Conservation (phyloP, 2,888 invertebrate genomes). For the Protophormia terraenovae region DNA sequence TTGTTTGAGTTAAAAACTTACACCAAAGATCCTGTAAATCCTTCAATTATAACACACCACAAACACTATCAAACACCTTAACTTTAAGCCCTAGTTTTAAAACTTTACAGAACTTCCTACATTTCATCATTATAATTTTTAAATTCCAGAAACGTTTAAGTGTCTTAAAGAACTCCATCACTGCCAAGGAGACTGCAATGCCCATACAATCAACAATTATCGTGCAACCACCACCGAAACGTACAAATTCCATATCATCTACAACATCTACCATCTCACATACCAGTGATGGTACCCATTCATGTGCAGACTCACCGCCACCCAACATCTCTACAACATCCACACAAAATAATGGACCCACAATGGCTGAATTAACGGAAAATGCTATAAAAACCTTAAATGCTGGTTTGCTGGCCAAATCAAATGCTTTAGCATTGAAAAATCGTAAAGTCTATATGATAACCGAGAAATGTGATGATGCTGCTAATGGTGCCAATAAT, state of each 20-base stretch:
- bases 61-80: neutral
- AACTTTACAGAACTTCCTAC: neutral
- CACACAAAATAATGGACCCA: conserved; percentile 45
- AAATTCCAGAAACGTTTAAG: conserved; percentile 67
- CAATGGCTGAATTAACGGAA: conserved; percentile 58
- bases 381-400: conserved; percentile 63
- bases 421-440: conserved; percentile 60
- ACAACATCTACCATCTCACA: conserved; percentile 70
- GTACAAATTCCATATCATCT: conserved; percentile 72
- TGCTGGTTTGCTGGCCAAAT: conserved; percentile 65
- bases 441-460: conserved; percentile 79
- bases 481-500: conserved; percentile 6
- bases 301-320: conserved; percentile 69
- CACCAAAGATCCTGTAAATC: no score
- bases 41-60: neutral
- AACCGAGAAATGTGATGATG: conserved; percentile 75
- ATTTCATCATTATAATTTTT: neutral
- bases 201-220: conserved; percentile 68
- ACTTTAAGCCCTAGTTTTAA: neutral
- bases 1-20: no score
- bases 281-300: conserved; percentile 66
- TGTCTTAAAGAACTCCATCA: conserved; percentile 56
- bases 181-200: conserved; percentile 43
- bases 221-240: conserved; percentile 70
- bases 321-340: conserved; percentile 29